These are phyloP conservation scores for Julus scanicus DNA, from an alignment of 2,888 invertebrate genomes.

Conservation along the genomic window DNA sequence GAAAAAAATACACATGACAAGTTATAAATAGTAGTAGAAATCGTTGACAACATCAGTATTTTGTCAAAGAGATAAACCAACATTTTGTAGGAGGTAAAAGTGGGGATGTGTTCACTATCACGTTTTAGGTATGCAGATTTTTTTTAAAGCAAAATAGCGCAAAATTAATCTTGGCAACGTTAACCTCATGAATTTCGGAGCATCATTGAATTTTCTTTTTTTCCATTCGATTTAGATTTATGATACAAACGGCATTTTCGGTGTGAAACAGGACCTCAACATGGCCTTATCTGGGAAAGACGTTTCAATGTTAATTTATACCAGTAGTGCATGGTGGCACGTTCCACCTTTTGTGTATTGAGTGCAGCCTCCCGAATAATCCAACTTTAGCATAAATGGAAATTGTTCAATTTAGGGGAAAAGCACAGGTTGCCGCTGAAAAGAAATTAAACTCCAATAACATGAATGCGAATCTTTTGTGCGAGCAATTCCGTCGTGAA, in stretches of 20 bases:
- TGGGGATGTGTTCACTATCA: no score
- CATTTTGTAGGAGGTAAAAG: no score
- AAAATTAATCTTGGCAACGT: no score
- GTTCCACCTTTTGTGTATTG: neutral
- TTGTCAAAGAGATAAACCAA: no score
- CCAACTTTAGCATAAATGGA: neutral
- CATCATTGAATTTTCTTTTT: no score
- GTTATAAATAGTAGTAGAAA: no score
- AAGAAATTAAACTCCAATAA: neutral
- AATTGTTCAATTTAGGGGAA: neutral
- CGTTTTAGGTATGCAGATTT: no score
- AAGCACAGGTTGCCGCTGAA: neutral
- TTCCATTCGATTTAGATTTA: neutral
- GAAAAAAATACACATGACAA: no score
- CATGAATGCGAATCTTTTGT: constrained; percentile 7
- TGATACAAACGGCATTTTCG: neutral
- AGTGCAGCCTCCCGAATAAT: neutral
- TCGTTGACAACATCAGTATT: no score
- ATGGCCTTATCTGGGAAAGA: neutral
- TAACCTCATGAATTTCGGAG: no score
- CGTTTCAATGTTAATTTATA: constrained; percentile 1
- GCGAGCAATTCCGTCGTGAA: neutral
- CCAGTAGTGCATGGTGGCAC: neutral
- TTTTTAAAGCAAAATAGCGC: no score
- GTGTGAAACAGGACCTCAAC: no score